These are phyloP conservation scores for Parascotia fuliginaria DNA, from an alignment of 2,888 invertebrate species.

Conservation along the genomic window DNA sequence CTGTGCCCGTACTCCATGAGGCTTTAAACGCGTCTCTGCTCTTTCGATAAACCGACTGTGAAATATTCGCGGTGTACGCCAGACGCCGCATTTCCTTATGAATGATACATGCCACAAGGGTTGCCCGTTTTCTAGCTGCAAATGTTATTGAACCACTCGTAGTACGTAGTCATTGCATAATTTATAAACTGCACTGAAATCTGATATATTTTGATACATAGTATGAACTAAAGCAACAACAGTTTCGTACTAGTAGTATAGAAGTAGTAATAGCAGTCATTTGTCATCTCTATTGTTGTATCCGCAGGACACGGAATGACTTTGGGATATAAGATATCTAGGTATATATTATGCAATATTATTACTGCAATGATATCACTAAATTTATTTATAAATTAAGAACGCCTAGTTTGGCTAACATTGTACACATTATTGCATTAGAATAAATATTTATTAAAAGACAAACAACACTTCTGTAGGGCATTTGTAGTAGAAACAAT, in stretches of 20 bases:
- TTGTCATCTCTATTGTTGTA: conserved; percentile 30
- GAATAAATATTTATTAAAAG: no score
- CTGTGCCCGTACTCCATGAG: conserved; percentile 82
- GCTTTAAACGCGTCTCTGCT: conserved; percentile 79
- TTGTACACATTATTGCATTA: no score
- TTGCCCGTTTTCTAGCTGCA: conserved; percentile 48
- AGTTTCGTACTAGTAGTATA: no score
- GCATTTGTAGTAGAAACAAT: no score
- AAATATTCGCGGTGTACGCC: conserved; percentile 78
- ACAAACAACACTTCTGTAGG: no score
- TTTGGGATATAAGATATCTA: conserved; percentile 1
- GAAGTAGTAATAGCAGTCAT: no score
- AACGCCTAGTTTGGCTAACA: no score
- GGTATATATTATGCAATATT: no score
- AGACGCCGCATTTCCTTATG: conserved; percentile 77
- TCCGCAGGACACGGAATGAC: conserved; percentile 11
- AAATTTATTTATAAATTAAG: no score
- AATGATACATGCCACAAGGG: conserved; percentile 78
- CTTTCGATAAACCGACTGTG: conserved; percentile 82
- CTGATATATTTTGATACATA: conserved; percentile 27
- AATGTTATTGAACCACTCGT: conserved; percentile 55
- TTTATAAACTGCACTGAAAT: conserved; percentile 50
- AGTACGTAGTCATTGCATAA: conserved; percentile 59
- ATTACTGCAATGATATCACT: no score
- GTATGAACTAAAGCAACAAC: no score